Conservation (phyloP, 2,797 vertebrate species). For the Pseudocheirus occidentalis region DNA sequence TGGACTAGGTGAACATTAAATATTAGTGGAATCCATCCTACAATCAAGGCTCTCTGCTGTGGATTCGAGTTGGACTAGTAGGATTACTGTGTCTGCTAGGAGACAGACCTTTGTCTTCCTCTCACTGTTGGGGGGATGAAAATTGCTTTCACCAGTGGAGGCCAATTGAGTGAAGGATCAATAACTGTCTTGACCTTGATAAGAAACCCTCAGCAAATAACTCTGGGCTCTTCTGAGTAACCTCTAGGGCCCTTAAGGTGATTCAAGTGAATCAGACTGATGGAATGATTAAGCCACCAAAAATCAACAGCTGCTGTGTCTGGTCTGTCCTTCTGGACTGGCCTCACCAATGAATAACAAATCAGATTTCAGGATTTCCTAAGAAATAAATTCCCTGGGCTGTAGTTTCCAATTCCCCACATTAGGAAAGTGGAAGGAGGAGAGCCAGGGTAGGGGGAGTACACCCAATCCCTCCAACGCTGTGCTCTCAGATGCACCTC, state of each 20-base stretch:
- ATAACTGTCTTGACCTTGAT: not conserved
- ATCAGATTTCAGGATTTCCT: not conserved
- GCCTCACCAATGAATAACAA: not conserved
- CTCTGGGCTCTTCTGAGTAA: not conserved
- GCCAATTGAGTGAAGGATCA: not conserved
- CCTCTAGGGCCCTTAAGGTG: not conserved
- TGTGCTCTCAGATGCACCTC: not conserved
- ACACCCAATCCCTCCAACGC: not conserved
- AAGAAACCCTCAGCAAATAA: not conserved
- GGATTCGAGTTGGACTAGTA: not conserved
- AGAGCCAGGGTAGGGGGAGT: not conserved
- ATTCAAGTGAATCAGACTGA: not conserved
- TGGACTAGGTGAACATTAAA: not conserved
- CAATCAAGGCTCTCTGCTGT: not conserved
- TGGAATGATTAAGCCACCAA: not conserved
- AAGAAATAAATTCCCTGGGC: not conserved
- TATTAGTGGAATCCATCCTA: not conserved
- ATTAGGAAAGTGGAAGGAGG: not conserved
- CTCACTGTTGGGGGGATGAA: not conserved
- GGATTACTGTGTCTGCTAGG: not conserved
- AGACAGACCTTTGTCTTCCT: not conserved
- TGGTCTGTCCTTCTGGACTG: not conserved
- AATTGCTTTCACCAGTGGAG: not conserved
- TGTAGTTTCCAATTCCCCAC: not conserved
- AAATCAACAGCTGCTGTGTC: not conserved